Base-by-base conservation (phyloP, 2,797 vertebrate genomes). In the Otus scops region DNA sequence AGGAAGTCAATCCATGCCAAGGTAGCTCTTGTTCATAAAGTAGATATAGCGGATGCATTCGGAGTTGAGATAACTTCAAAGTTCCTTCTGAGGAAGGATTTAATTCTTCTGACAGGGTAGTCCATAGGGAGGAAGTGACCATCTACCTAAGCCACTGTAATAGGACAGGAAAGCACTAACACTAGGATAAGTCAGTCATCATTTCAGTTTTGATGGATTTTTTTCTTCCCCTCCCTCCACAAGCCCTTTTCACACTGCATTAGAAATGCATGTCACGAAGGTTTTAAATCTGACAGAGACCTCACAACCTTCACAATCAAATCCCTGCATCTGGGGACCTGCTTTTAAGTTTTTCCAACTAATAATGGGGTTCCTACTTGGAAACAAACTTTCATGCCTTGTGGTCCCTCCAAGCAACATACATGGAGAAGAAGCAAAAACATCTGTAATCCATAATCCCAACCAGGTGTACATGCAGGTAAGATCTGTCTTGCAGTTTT, bases 1-100 rank as follows among this genome's bases (percentile, higher is more conserved):
- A 92, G 95, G 93, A 97, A 95, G 64, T 9, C 63, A 68, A 51
- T 38, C 57, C 93, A 90, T 53, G 85, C 92, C 92, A 82, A 94
- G 64, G 67, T 2, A 88, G 79, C 34, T 82, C 85, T 67, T 92
- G 92, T 43, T 88, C 92, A 54, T 64, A 27, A 54, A 92, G 89
- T 19, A 94, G 76, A 93, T 61, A 16, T 0, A 95, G 57, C 70
- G 71, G 93, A 96, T 90, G 85, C 88, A 77, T 63, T 92, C 77
- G 27, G 28, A 85, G 48, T 3, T 32, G 43, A 95, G 94, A 90
- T 90, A 93, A 95, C 85, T 82, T 92, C 76, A 63, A 88, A 96
- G 94, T 76, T 94, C 83, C 83, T 92, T 93, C 77, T 82, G 5
- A 32, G 89, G 88, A 80, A 93, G 84, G 80, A 77, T 82, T 93